Evolutionary conservation across 2,888 invertebrate genomes (phyloP).

Genomic region (Drosophila vallismaia): DNA sequence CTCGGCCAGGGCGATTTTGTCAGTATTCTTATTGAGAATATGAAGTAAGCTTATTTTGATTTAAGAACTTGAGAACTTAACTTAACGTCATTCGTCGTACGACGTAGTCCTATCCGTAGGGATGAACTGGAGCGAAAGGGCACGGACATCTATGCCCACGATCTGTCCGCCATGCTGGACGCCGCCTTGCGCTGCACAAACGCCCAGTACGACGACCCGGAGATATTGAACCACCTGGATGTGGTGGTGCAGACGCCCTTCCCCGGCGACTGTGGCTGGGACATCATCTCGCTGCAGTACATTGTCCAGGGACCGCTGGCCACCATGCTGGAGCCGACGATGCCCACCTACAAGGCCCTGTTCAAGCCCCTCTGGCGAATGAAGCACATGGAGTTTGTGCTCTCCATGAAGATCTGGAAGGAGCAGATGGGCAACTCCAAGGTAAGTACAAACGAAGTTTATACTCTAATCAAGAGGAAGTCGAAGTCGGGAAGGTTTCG

Average conservation of each 20-base stretch:
- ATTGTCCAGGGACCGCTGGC: slow-evolving; percentile 83
- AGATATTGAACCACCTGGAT: slow-evolving; percentile 94
- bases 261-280: slow-evolving; percentile 83
- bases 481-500: neutral
- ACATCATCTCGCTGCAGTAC: slow-evolving; percentile 83
- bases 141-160: slow-evolving; percentile 93
- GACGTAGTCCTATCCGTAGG: slow-evolving; percentile 84
- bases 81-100: no score
- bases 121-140: slow-evolving; percentile 95
- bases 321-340: slow-evolving; percentile 83
- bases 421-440: slow-evolving; percentile 83
- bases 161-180: slow-evolving; percentile 93
- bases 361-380: slow-evolving; percentile 84
- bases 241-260: slow-evolving; percentile 87
- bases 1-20: slow-evolving; percentile 99
- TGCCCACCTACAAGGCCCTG: slow-evolving; percentile 82
- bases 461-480: neutral
- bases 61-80: neutral
- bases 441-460: slow-evolving; percentile 64
- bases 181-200: slow-evolving; percentile 95
- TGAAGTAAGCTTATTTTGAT: slow-evolving; percentile 87
- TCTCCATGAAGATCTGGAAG: slow-evolving; percentile 84
- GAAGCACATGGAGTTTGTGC: slow-evolving; percentile 83
- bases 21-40: slow-evolving; percentile 94
- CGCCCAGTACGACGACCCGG: slow-evolving; percentile 96